Evolutionary conservation across 2,797 vertebrate species (phyloP).

Genomic region (Furcifer pardalis): DNA sequence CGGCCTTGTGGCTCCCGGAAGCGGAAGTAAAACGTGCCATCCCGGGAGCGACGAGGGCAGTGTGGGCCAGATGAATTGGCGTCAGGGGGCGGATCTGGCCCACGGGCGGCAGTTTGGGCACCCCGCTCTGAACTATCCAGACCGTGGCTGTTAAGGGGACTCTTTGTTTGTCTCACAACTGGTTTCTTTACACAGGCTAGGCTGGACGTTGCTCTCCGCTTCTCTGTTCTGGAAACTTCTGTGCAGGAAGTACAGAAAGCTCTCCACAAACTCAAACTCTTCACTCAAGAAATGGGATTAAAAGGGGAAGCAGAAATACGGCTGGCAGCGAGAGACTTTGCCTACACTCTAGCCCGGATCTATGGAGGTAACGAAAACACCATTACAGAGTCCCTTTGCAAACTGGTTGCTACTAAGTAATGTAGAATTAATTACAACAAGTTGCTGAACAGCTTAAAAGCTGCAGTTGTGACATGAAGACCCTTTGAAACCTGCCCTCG

Average conservation of each 20-base stretch:
- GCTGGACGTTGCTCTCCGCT: slow-evolving; percentile 61
- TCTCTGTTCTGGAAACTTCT: slow-evolving; percentile 61
- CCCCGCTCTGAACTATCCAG: no score
- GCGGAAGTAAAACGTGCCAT: no score
- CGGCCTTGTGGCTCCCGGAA: no score
- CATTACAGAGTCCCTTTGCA: background rate
- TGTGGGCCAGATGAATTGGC: no score
- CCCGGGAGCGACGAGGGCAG: no score
- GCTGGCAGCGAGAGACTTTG: slow-evolving; percentile 82
- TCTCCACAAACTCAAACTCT: slow-evolving; percentile 68
- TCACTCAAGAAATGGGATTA: slow-evolving; percentile 60
- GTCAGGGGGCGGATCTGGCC: no score
- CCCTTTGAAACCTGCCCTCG: background rate
- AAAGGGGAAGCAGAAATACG: slow-evolving; percentile 69
- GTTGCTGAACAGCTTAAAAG: background rate
- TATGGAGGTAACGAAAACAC: slow-evolving; percentile 76
- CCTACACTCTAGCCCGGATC: slow-evolving; percentile 82
- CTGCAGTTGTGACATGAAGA: no score
- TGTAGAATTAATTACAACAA: background rate
- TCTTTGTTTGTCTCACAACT: no score
- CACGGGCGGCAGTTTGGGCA: no score
- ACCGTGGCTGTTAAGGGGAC: no score
- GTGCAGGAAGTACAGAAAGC: slow-evolving; percentile 54
- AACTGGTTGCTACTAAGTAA: no score
- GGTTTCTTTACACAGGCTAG: slow-evolving; percentile 74